phyloP scores from a whole-genome alignment of 2,113 vertebrate genomes.

The Noturus placidus region DNA sequence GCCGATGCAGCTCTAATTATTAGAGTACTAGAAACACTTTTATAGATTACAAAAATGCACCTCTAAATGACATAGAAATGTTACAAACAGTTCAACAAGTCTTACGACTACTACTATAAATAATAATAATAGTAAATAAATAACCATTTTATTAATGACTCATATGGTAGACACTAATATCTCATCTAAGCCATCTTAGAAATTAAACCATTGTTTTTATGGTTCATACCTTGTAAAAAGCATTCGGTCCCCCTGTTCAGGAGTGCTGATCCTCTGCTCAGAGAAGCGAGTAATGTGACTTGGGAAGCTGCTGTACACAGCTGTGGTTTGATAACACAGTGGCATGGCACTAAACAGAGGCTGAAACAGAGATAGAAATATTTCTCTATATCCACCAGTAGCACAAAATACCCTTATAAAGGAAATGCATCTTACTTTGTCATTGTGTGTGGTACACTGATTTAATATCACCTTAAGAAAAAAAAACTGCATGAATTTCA shows the following conservation, averaged over 20 bases:
- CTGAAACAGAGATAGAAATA: conserved; percentile 55
- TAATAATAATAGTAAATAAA: background rate
- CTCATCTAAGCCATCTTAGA: background rate
- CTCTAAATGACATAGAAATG: background rate
- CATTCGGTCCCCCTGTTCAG: conserved; percentile 61
- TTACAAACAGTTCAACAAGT: background rate
- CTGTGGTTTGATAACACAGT: conserved; percentile 71
- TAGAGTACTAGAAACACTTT: background rate
- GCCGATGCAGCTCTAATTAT: background rate
- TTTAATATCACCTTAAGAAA: background rate
- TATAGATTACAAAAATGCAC: background rate
- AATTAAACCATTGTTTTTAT: background rate
- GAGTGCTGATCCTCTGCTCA: conserved; percentile 65
- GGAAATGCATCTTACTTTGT: background rate
- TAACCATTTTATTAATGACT: background rate
- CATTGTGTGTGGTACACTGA: background rate
- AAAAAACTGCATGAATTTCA: background rate
- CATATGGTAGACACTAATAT: background rate
- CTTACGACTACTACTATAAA: background rate
- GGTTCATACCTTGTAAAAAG: conserved; percentile 68
- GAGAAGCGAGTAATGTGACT: conserved; percentile 66
- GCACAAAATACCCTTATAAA: background rate
- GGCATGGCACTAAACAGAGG: conserved; percentile 50
- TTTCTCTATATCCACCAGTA: background rate
- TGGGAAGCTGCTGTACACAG: conserved; percentile 68